phyloP scores from a whole-genome alignment of 2,113 vertebrate genomes.

The Hippocampus zosterae region DNA sequence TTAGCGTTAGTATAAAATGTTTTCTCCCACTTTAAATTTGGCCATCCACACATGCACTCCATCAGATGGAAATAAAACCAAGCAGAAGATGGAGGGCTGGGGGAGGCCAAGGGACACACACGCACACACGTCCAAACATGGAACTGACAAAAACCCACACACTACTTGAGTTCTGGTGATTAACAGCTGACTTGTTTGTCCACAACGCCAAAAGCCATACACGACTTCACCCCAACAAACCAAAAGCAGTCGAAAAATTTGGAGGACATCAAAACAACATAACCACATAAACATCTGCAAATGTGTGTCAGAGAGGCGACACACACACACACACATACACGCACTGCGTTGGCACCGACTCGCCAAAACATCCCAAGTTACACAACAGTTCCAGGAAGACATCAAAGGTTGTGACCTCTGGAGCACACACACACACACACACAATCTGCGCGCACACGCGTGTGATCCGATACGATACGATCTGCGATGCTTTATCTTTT shows the following conservation, averaged over 20 bases:
- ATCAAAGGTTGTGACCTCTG: conserved; percentile 46
- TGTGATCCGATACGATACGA: conserved; percentile 38
- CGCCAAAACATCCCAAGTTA: conserved; percentile 42
- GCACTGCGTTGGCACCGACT: not conserved
- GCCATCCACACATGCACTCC: conserved; percentile 6
- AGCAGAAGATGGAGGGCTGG: conserved; percentile 16
- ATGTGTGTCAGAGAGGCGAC: conserved; percentile 3
- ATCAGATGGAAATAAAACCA: conserved; percentile 49
- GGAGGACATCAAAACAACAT: conserved; percentile 26
- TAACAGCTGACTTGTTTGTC: conserved; percentile 3
- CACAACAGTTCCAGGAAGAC: conserved; percentile 43
- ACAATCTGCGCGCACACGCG: conserved; percentile 17
- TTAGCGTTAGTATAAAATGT: not conserved
- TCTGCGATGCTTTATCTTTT: conserved; percentile 24
- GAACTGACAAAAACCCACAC: not conserved
- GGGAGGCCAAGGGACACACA: conserved; percentile 24
- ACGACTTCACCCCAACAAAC: not conserved
- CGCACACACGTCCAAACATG: conserved; percentile 7
- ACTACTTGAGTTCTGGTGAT: conserved; percentile 5
- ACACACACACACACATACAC: not conserved
- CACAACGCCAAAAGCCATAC: conserved; percentile 1
- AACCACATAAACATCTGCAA: conserved; percentile 2
- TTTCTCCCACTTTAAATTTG: conserved; percentile 4
- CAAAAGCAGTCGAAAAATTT: conserved; percentile 5
- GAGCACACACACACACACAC: not conserved